Conservation (phyloP, 2,888 invertebrate genomes). For the Plutella xylostella region DNA sequence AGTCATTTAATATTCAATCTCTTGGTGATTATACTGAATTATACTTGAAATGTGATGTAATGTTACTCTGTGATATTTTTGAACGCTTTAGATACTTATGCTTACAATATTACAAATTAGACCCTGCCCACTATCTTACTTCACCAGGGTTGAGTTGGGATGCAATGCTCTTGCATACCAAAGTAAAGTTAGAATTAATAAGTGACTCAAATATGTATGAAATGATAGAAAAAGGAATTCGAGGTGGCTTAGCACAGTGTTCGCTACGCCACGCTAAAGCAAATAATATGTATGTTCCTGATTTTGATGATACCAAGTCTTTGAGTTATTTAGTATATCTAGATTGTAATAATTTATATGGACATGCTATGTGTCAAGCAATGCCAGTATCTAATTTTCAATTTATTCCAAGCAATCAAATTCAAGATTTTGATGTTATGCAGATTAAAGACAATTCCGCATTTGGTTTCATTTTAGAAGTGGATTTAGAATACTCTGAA, state of each 20-base stretch:
- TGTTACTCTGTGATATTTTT: conserved; percentile 10
- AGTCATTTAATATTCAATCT: conserved; percentile 6
- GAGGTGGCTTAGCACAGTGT: background rate
- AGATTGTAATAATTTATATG: background rate
- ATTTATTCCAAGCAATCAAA: background rate
- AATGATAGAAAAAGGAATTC: background rate
- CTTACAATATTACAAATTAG: conserved; percentile 7
- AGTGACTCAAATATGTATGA: background rate
- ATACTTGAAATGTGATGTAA: conserved; percentile 13
- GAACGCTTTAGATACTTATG: conserved; percentile 13
- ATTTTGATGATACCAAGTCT: background rate
- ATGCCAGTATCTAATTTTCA: background rate
- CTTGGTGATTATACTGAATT: conserved; percentile 14
- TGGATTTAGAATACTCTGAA: background rate
- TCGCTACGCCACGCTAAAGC: background rate
- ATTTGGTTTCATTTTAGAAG: background rate
- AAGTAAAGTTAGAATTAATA: background rate
- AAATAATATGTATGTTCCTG: background rate
- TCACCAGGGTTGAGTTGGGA: conserved; percentile 12
- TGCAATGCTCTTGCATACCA: conserved; percentile 13
- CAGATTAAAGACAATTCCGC: background rate
- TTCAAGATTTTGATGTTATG: background rate
- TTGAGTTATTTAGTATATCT: background rate
- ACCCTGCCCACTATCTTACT: conserved; percentile 10
- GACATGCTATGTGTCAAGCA: background rate